phyloP scores from a whole-genome alignment of 2,113 vertebrate genomes.

The Pterocles orientalis region DNA sequence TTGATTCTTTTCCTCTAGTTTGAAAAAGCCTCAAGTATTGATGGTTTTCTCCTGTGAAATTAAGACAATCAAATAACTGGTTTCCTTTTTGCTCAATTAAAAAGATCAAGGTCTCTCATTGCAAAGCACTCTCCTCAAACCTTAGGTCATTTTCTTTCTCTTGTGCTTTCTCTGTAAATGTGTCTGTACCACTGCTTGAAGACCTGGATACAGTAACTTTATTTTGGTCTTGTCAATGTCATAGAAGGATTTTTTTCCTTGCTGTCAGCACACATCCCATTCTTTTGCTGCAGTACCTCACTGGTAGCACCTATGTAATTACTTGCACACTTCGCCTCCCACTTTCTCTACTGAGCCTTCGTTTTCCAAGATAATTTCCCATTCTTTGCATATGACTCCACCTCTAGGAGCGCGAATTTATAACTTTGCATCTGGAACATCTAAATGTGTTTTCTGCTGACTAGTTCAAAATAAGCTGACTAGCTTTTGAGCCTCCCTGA shows the following conservation, averaged over 20 bases:
- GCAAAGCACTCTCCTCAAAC: neutral
- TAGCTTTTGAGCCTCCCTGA: neutral
- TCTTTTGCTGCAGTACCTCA: neutral
- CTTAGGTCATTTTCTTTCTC: neutral
- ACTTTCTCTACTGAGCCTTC: neutral
- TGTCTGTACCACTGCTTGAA: neutral
- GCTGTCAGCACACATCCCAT: neutral
- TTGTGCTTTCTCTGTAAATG: neutral
- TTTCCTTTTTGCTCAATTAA: neutral
- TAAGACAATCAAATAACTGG: neutral
- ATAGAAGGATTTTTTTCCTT: neutral
- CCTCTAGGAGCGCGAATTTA: neutral
- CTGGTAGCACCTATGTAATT: neutral
- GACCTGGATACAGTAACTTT: neutral
- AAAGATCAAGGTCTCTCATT: neutral
- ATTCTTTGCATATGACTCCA: neutral
- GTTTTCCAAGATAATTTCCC: neutral
- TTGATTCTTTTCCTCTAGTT: neutral
- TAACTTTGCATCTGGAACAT: neutral
- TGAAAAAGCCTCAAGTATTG: neutral
- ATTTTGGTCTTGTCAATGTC: neutral
- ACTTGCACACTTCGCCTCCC: neutral
- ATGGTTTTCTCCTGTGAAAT: neutral
- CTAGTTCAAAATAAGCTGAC: neutral
- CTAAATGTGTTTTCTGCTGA: neutral